Evolutionary conservation across 2,797 vertebrate species (phyloP), one percentile per base, ranked within the genome.

Genomic region (Somateria mollissima): DNA sequence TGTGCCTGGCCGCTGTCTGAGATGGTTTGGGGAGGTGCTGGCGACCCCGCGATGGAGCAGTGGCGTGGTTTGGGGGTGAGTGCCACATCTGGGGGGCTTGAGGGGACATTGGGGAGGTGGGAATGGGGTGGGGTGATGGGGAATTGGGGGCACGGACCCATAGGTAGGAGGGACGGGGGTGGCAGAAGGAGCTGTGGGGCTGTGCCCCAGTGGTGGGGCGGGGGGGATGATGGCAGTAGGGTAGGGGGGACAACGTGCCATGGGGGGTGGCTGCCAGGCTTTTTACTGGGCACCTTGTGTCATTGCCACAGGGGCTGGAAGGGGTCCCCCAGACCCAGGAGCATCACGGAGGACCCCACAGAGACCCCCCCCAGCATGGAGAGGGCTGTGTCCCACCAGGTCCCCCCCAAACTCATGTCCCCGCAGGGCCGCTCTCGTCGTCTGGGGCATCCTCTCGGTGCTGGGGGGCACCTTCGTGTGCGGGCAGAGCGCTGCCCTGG

Each of bases 401-500:
- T 11, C 30, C 15, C 34, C 49, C 47, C 22, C 7, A 49, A 49
- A 71, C 72, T 78, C 4, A 0, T 95, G 78, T 95, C 62, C 14
- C 88, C 1, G 0, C 94, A 99, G 99, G 97, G 98, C 98, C 30
- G 77, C 97, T 80, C 95, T 99, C 95, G 97, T 98, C 4, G 25
- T 85, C n/a, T 99, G 99, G 99, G 99, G 99, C 0, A 97, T 97
- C 14, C 86, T 99, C 92, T 99, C 98, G 0, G 96, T 99, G 72
- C 97, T 99, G 37, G 97, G 98, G 2, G 99, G 99, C 6, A 96
- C 98, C 39, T 99, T 99, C 91, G 98, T 99, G 92, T 99, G 99
- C 2, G 99, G 99, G 45, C 99, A 99, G 97, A 99, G 99, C 88
- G 99, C 98, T 27, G 98, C 98, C 39, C 96, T 97, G 3, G 98